phyloP scores from a whole-genome alignment of 1,140 invertebrate species.

The Hydropsyche tenuis region DNA sequence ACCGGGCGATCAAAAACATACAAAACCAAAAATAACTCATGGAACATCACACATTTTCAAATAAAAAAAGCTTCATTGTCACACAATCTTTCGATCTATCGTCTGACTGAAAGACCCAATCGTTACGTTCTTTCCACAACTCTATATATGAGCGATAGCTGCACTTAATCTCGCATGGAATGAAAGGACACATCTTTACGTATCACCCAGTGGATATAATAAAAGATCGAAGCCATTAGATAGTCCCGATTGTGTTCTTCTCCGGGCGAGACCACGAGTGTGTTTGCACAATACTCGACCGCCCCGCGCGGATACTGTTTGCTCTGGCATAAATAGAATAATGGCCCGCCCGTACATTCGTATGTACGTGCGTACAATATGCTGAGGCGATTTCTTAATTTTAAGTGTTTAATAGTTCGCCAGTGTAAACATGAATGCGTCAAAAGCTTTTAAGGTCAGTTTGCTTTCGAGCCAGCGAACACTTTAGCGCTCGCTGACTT shows the following conservation, averaged over 20 bases:
- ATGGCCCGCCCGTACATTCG: constrained; percentile 36
- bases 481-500: constrained; percentile 31
- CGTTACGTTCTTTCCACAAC: no score
- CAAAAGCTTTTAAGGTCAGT: constrained; percentile 51
- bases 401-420: constrained; percentile 50
- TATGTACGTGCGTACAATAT: constrained; percentile 4
- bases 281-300: constrained; percentile 31
- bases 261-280: constrained; percentile 4
- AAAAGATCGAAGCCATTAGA: constrained; percentile 1
- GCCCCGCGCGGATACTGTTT: constrained; percentile 8
- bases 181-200: no score
- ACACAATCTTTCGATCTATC: no score
- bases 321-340: constrained; percentile 47
- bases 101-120: no score
- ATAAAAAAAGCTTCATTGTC: no score
- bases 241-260: constrained; percentile 16
- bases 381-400: constrained; percentile 49
- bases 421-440: constrained; percentile 46
- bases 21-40: no score
- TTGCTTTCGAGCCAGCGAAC: constrained; percentile 44
- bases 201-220: no score
- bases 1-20: no score
- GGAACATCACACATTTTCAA: no score
- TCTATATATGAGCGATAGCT: no score
- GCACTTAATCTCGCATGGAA: no score